Evolutionary conservation across 2,113 vertebrate species (phyloP).

Genomic region (Piprites chloris): DNA sequence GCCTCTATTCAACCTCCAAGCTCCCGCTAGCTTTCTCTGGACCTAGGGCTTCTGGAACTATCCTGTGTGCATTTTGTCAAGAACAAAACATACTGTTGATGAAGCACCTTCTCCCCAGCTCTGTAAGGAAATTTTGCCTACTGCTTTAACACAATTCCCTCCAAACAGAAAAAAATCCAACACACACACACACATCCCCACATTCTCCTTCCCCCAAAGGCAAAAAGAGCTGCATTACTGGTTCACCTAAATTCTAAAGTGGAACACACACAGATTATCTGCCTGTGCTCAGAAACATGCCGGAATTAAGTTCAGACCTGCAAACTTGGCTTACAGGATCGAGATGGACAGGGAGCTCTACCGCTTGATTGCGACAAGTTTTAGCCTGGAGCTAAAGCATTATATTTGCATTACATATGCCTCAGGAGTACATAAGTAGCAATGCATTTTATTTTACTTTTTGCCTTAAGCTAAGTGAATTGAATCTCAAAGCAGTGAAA

Average conservation of each 20-base stretch:
- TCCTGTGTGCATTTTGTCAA: not conserved
- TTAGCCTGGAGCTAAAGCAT: constrained; percentile 48
- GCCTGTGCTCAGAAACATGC: not conserved
- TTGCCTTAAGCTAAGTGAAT: constrained; percentile 21
- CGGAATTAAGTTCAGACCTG: not conserved
- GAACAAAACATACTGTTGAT: not conserved
- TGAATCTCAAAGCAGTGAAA: constrained; percentile 21
- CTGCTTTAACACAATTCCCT: not conserved
- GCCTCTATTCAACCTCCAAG: not conserved
- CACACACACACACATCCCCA: too few species aligned
- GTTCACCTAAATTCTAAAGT: not conserved
- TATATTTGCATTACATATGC: constrained; percentile 43
- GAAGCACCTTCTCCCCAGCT: not conserved
- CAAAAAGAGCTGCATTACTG: not conserved
- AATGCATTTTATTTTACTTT: constrained; percentile 28
- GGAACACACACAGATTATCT: not conserved
- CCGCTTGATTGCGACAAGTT: constrained; percentile 34
- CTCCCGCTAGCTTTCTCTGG: not conserved
- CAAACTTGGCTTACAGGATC: not conserved
- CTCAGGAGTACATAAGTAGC: not conserved
- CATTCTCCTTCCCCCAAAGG: not conserved
- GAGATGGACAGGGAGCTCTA: constrained; percentile 10
- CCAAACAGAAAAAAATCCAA: not conserved
- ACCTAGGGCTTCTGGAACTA: not conserved
- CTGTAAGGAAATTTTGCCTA: not conserved